Evolutionary conservation across 2,113 vertebrate genomes (phyloP).

Genomic region (Cottus gobio): DNA sequence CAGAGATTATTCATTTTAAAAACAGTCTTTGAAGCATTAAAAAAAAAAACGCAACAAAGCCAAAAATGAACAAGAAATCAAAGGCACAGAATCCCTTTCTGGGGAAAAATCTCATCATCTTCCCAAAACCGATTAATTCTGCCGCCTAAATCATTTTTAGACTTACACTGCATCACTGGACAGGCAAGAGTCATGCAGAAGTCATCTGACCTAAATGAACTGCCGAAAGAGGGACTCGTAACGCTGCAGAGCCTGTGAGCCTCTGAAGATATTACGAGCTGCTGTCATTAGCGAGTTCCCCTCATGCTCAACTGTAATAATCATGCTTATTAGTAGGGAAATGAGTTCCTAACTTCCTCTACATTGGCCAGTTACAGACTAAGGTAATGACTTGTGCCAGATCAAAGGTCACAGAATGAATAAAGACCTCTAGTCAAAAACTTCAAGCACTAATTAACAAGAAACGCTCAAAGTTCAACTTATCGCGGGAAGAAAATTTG

Average conservation of each 20-base stretch:
- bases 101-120: slow-evolving; percentile 71
- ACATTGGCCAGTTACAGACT: slow-evolving; percentile 55
- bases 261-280: slow-evolving; percentile 63
- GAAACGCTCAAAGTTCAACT: slow-evolving; percentile 55
- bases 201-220: slow-evolving; percentile 54
- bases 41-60: slow-evolving; percentile 73
- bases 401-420: slow-evolving; percentile 72
- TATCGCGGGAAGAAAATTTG: slow-evolving; percentile 43
- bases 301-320: slow-evolving; percentile 65
- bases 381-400: slow-evolving; percentile 68
- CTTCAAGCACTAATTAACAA: slow-evolving; percentile 67
- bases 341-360: slow-evolving; percentile 57
- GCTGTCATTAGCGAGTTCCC: slow-evolving; percentile 64
- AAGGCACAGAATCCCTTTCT: slow-evolving; percentile 65
- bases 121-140: slow-evolving; percentile 56
- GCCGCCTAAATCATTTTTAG: slow-evolving; percentile 49
- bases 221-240: slow-evolving; percentile 36
- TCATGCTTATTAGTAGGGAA: slow-evolving; percentile 68
- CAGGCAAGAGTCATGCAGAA: slow-evolving; percentile 57
- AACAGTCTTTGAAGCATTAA: slow-evolving; percentile 73
- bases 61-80: slow-evolving; percentile 73
- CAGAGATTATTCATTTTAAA: slow-evolving; percentile 67
- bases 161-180: slow-evolving; percentile 54
- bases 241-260: slow-evolving; percentile 46
- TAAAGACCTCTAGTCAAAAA: slow-evolving; percentile 43